These are phyloP conservation scores for Drosophila gunungcola DNA, from an alignment of 1,140 invertebrate genomes.

Conservation along the genomic window DNA sequence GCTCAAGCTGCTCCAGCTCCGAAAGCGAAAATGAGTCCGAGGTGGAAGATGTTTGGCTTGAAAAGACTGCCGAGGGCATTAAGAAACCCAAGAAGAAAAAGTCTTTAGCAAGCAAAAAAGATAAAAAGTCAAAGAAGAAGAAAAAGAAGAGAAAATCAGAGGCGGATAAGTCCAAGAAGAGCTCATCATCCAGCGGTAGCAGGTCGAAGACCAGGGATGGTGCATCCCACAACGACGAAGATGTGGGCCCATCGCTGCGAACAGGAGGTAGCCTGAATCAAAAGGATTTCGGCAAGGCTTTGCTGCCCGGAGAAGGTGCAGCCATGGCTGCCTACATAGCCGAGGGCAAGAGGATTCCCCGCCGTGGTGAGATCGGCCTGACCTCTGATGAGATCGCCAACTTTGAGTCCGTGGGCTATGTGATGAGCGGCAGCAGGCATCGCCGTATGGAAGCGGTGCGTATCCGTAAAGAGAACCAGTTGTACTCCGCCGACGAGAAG, in stretches of 20 bases:
- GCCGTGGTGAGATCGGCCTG: slow-evolving; percentile 99
- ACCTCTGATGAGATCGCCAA: slow-evolving; percentile 97
- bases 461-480: slow-evolving; percentile 99
- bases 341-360: slow-evolving; percentile 98
- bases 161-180: slow-evolving; percentile 52
- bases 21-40: slow-evolving; percentile 41
- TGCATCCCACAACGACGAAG: slow-evolving; percentile 85
- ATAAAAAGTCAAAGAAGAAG: slow-evolving; percentile 86
- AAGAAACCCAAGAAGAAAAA: slow-evolving; percentile 85
- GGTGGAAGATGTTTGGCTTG: slow-evolving; percentile 68
- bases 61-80: slow-evolving; percentile 75
- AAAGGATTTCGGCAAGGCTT: slow-evolving; percentile 94
- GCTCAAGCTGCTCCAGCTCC: slow-evolving; percentile 44
- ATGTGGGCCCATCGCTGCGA: slow-evolving; percentile 90
- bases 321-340: slow-evolving; percentile 99
- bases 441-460: slow-evolving; percentile 99
- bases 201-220: slow-evolving; percentile 81
- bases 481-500: slow-evolving; percentile 99
- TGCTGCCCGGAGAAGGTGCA: slow-evolving; percentile 97
- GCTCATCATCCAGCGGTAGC: slow-evolving; percentile 27
- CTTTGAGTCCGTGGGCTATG: slow-evolving; percentile 98
- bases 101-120: slow-evolving; percentile 63
- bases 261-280: slow-evolving; percentile 89
- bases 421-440: slow-evolving; percentile 99
- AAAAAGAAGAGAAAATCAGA: slow-evolving; percentile 86